Base-by-base conservation (phyloP, 2,797 vertebrate species). In the Acanthiza pusilla region DNA sequence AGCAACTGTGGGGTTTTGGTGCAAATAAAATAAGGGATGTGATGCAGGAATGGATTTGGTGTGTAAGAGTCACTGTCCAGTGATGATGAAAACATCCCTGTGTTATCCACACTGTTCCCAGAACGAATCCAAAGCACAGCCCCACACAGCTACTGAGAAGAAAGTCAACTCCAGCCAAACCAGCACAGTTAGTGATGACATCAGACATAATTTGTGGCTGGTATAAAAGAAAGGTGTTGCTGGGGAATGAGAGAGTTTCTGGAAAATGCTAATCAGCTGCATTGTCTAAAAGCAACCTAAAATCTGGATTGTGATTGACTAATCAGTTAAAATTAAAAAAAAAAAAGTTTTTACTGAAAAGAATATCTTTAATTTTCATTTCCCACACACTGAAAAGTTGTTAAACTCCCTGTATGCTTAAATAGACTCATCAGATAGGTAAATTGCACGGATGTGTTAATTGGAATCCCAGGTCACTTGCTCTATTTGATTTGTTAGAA, bases 381-480 rank as follows among this genome's bases (percentile, higher is more conserved):
- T 91, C 62, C 40, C 34, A 58, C 8, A 10, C 10, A 21, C 7
- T 66, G 42, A 68, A 84, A 86, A 62, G 16, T 30, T 48, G n/a
- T 53, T 74, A 47, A 68, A 32, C 22, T 47, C 30, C 58, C 27
- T 55, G 22, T 65, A 15, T 76, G 50, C 32, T n/a, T 76, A 91
- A 92, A 53, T 13, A 73, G 30, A 51, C 38, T 68, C 75, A 29
- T 84, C 18, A 2, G 66, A 22, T 6, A 45, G n/a, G 53, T 47
- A 92, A 62, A 83, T 86, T 81, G 9, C n/a, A 60, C 13, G 36
- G 70, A 66, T n/a, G 30, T 73, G 60, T 50, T 91, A 77, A 85
- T 85, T 74, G 57, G 74, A 85, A 77, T 93, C 74, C 66, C 77
- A 63, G 68, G 75, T 89, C 32, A 50, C 54, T 94, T 86, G 42